Conservation (phyloP, 2,888 invertebrate species). For the Alsophila aescularia region DNA sequence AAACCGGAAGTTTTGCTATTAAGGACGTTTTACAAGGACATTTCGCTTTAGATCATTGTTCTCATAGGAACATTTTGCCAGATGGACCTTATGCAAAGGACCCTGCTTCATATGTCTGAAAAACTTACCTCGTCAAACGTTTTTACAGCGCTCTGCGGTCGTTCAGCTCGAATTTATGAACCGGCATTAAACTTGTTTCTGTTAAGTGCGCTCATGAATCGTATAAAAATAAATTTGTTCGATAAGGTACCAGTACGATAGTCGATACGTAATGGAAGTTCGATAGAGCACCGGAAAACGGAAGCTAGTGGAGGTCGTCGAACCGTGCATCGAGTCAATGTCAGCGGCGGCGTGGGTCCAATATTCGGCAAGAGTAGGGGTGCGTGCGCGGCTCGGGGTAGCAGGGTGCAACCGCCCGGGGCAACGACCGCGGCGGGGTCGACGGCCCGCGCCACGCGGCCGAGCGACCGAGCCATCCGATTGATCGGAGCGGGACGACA, state of each 20-base stretch:
- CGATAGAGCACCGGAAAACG: slow-evolving; percentile 69
- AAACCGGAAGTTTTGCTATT: too few relatives aligned
- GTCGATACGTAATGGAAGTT: slow-evolving; percentile 47
- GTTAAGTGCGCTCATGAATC: slow-evolving; percentile 38
- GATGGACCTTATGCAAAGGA: too few relatives aligned
- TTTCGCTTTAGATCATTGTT: too few relatives aligned
- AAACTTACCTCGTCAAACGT: slow-evolving; percentile 25
- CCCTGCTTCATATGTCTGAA: slow-evolving; percentile 16
- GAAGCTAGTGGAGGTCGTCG: slow-evolving; percentile 70
- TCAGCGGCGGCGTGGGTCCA: slow-evolving; percentile 72
- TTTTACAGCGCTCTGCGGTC: slow-evolving; percentile 17
- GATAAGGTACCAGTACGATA: slow-evolving; percentile 32
- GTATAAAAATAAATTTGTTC: slow-evolving; percentile 45
- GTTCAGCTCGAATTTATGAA: slow-evolving; percentile 23
- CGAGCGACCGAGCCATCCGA: slow-evolving; percentile 74
- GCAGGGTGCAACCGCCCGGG: slow-evolving; percentile 81
- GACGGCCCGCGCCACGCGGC: slow-evolving; percentile 81
- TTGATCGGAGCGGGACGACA: slow-evolving; percentile 79
- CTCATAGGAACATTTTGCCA: too few relatives aligned
- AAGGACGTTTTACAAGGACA: too few relatives aligned
- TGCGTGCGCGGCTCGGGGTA: slow-evolving; percentile 73
- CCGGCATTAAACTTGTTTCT: slow-evolving; percentile 35
- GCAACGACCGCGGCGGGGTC: slow-evolving; percentile 81
- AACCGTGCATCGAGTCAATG: slow-evolving; percentile 77
- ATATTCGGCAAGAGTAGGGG: slow-evolving; percentile 79